Conservation (phyloP, 2,888 invertebrate genomes). For the Epinotia nisella region DNA sequence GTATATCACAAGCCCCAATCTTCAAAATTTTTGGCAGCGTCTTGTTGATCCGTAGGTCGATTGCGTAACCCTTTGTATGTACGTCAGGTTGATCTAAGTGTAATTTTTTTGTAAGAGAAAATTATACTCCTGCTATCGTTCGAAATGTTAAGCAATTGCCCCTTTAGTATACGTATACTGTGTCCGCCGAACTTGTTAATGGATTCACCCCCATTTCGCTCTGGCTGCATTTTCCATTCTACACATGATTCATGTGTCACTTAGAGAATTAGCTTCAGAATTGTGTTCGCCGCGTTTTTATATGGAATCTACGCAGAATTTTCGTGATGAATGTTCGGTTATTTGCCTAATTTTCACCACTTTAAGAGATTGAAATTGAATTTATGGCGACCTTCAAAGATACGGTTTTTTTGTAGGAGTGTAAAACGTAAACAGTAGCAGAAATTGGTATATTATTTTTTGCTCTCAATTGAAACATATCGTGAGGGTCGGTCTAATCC, state of each 20-base stretch:
- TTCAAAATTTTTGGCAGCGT: not conserved
- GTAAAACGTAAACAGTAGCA: too few relatives aligned
- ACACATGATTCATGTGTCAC: conserved; percentile 31
- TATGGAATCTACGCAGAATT: not conserved
- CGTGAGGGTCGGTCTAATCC: too few relatives aligned
- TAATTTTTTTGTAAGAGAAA: too few relatives aligned
- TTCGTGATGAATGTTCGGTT: conserved; percentile 5
- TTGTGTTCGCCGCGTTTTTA: not conserved
- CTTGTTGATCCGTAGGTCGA: not conserved
- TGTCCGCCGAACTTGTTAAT: conserved; percentile 1
- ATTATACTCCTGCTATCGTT: too few relatives aligned
- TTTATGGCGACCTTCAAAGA: conserved; percentile 3
- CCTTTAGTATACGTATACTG: conserved; percentile 4
- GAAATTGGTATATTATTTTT: not conserved
- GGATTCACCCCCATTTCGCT: conserved; percentile 7
- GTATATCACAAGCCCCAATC: too few relatives aligned
- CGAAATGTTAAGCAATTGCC: too few relatives aligned
- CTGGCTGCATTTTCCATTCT: conserved; percentile 8
- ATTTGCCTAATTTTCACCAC: conserved; percentile 2
- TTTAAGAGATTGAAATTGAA: conserved; percentile 3
- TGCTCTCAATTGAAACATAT: not conserved
- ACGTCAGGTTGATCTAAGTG: too few relatives aligned
- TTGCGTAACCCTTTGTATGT: too few relatives aligned
- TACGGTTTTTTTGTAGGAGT: too few relatives aligned
- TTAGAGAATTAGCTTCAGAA: conserved; percentile 25